Conservation (phyloP, 2,113 vertebrate genomes). For the Macquaria ambigua region DNA sequence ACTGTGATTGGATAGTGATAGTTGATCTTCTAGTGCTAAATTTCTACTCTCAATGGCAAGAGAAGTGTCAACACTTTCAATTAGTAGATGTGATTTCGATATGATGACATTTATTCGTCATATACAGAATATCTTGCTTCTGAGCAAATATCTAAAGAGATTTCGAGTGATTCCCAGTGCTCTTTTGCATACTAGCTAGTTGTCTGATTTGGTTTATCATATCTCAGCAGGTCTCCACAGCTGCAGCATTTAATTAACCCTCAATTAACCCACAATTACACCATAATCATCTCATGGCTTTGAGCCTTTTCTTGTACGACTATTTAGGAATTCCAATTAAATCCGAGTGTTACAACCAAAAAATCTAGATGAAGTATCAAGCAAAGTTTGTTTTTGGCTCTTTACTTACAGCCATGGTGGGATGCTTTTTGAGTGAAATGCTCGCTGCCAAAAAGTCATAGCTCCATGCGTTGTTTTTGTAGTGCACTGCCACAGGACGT, state of each 20-base stretch:
- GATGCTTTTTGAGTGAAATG: slow-evolving; percentile 3
- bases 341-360: not conserved
- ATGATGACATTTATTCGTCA: not conserved
- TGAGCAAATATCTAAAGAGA: not conserved
- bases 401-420: not conserved
- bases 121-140: not conserved
- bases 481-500: slow-evolving; percentile 62
- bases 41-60: not conserved
- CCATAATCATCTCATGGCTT: slow-evolving; percentile 48
- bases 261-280: slow-evolving; percentile 54
- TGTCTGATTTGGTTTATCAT: slow-evolving; percentile 51
- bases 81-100: not conserved
- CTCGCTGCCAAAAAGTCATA: not conserved
- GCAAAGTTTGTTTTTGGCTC: not conserved
- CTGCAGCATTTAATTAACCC: slow-evolving; percentile 66
- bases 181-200: slow-evolving; percentile 1
- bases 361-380: not conserved
- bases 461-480: not conserved
- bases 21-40: not conserved
- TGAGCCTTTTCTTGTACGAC: slow-evolving; percentile 15
- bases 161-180: not conserved
- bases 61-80: not conserved
- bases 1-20: not conserved
- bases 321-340: slow-evolving; percentile 51
- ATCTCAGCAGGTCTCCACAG: slow-evolving; percentile 57